phyloP scores from a whole-genome alignment of 2,797 vertebrate genomes.

The Gadopsis bispinosus region DNA sequence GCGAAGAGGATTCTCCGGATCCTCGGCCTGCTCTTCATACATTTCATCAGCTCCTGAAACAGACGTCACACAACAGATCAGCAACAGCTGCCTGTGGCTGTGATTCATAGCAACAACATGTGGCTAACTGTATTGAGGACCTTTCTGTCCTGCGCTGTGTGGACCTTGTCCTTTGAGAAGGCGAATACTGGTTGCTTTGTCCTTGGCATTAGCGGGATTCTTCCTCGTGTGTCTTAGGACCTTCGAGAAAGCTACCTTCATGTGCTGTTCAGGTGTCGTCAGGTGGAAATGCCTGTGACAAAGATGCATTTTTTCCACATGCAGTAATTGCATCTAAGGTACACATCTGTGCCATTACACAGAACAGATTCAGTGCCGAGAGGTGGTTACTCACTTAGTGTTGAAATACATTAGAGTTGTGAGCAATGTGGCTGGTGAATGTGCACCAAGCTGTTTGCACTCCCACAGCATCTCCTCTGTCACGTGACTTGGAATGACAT shows the following conservation, averaged over 20 bases:
- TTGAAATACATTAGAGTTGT: slow-evolving; percentile 99
- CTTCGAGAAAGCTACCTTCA: slow-evolving; percentile 99
- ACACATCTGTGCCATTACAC: neutral
- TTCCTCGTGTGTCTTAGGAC: slow-evolving; percentile 98
- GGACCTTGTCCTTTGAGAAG: slow-evolving; percentile 93
- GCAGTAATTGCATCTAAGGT: neutral
- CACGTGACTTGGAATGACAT: slow-evolving; percentile 97
- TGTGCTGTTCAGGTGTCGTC: slow-evolving; percentile 96
- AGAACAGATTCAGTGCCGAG: neutral
- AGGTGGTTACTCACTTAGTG: slow-evolving; percentile 92
- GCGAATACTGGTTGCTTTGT: slow-evolving; percentile 98
- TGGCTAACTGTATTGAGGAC: slow-evolving; percentile 68
- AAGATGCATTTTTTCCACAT: neutral
- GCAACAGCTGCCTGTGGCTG: neutral
- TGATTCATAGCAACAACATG: neutral
- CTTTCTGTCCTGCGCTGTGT: slow-evolving; percentile 95
- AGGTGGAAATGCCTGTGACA: slow-evolving; percentile 92
- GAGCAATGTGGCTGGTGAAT: slow-evolving; percentile 96
- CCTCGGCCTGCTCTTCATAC: slow-evolving; percentile 97
- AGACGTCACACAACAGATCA: slow-evolving; percentile 23
- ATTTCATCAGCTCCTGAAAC: slow-evolving; percentile 94
- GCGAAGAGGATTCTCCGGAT: slow-evolving; percentile 97
- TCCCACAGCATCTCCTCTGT: slow-evolving; percentile 99
- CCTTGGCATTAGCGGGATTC: slow-evolving; percentile 96
- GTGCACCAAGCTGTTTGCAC: slow-evolving; percentile 98